Percentiles rank a stretch among this genome's conserved stretches.
Conservation (phyloP, 2,888 invertebrate genomes). For the Melolontha melolontha region DNA sequence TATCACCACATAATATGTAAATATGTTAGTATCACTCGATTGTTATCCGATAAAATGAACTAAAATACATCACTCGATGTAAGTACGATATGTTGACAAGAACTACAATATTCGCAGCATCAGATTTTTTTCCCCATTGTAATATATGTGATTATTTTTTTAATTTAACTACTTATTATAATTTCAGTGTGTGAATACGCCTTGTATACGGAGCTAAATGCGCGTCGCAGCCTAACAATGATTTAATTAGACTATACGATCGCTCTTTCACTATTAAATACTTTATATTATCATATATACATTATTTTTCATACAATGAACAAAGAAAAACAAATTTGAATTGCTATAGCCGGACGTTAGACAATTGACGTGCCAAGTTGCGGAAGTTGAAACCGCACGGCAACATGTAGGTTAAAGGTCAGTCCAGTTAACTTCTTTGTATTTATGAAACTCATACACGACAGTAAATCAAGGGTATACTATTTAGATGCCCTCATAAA, state of each 20-base stretch:
- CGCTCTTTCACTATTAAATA: neutral
- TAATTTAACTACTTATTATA: too few species aligned
- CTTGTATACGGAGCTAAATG: too few species aligned
- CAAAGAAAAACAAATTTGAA: slow-evolving; percentile 23
- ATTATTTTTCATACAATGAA: slow-evolving; percentile 18
- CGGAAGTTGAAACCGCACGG: slow-evolving; percentile 19
- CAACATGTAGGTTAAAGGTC: slow-evolving; percentile 25
- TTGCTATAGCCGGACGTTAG: slow-evolving; percentile 15
- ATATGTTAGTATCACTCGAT: too few species aligned
- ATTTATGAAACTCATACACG: slow-evolving; percentile 11
- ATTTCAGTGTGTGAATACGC: too few species aligned
- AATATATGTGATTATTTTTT: too few species aligned
- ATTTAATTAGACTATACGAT: neutral
- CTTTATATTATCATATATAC: neutral
- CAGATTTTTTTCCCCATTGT: too few species aligned
- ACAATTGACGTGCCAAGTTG: slow-evolving; percentile 21
- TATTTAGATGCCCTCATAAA: slow-evolving; percentile 8
- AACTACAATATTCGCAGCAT: too few species aligned
- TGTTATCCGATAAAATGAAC: too few species aligned
- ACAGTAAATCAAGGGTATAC: slow-evolving; percentile 21
- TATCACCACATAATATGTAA: too few species aligned
- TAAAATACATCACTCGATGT: too few species aligned
- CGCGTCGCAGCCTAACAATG: too few species aligned
- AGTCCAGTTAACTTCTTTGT: slow-evolving; percentile 23
- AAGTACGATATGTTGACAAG: too few species aligned